Evolutionary conservation across 2,888 invertebrate genomes (phyloP).

Genomic region (Andrena dorsata): DNA sequence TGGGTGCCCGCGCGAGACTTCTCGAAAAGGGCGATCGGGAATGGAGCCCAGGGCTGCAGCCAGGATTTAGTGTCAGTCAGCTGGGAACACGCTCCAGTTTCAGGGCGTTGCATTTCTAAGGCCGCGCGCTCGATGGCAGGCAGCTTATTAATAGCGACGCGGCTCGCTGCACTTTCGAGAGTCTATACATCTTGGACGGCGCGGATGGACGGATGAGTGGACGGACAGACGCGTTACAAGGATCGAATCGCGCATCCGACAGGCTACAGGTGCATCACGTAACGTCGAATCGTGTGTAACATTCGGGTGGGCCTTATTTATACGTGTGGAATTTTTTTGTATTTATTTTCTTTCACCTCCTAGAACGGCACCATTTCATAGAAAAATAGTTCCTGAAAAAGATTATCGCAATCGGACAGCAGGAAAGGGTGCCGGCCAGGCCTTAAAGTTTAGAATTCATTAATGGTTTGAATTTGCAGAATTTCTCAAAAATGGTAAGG

Average conservation of each 20-base stretch:
- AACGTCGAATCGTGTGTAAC: conserved; percentile 32
- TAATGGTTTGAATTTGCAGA: no score
- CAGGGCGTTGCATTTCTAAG: conserved; percentile 46
- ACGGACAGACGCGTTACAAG: conserved; percentile 34
- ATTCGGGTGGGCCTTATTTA: not conserved
- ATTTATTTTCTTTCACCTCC: accelerated
- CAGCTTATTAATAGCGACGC: conserved; percentile 62
- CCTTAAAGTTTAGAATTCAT: no score
- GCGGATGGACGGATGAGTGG: conserved; percentile 38
- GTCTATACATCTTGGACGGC: conserved; percentile 43
- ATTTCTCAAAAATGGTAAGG: no score
- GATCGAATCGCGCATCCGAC: conserved; percentile 37
- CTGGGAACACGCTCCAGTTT: conserved; percentile 42
- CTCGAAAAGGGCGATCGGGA: not conserved
- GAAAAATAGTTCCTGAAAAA: no score
- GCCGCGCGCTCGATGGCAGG: conserved; percentile 42
- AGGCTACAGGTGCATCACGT: conserved; percentile 14
- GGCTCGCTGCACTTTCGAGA: conserved; percentile 50
- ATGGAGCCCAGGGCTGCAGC: not conserved
- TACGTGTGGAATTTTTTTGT: no score
- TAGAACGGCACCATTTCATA: no score
- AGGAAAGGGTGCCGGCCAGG: no score
- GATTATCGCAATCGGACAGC: no score
- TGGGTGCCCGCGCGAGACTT: no score
- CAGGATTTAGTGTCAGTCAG: conserved; percentile 4